Evolutionary conservation across 2,797 vertebrate species (phyloP).

Genomic region (Propithecus deckenii): DNA sequence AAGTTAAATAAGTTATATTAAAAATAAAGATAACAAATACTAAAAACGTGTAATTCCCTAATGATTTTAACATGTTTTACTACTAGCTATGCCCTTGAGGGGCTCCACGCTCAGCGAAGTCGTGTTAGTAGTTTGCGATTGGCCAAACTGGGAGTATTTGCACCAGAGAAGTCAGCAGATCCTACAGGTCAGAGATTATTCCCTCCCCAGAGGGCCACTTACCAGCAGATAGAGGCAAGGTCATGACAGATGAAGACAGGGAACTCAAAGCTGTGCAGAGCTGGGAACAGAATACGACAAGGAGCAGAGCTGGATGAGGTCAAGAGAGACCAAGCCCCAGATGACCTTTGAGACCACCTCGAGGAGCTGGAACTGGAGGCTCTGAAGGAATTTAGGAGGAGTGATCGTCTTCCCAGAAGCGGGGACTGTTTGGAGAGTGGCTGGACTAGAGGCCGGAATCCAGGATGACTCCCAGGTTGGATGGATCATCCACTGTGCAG

Average conservation of each 20-base stretch:
- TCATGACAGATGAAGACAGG: background rate
- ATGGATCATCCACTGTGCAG: background rate
- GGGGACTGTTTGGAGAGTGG: background rate
- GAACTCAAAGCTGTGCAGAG: background rate
- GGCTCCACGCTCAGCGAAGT: rapidly evolving
- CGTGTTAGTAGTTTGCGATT: background rate
- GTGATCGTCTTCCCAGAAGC: background rate
- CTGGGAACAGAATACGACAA: background rate
- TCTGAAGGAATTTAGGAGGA: background rate
- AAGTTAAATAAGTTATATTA: background rate
- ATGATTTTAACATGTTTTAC: background rate
- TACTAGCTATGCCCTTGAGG: background rate
- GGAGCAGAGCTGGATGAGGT: background rate
- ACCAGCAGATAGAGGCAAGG: background rate
- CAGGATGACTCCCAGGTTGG: background rate
- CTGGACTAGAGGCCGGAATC: background rate
- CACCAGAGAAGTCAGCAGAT: background rate
- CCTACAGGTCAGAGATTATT: background rate
- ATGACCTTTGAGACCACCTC: background rate
- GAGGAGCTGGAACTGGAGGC: background rate
- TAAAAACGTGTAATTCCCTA: background rate
- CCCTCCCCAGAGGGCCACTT: background rate
- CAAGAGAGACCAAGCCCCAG: background rate
- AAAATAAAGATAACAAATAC: background rate
- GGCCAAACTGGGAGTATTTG: background rate